Evolutionary conservation across 2,888 invertebrate genomes (phyloP).

Genomic region (Uropetala carovei): DNA sequence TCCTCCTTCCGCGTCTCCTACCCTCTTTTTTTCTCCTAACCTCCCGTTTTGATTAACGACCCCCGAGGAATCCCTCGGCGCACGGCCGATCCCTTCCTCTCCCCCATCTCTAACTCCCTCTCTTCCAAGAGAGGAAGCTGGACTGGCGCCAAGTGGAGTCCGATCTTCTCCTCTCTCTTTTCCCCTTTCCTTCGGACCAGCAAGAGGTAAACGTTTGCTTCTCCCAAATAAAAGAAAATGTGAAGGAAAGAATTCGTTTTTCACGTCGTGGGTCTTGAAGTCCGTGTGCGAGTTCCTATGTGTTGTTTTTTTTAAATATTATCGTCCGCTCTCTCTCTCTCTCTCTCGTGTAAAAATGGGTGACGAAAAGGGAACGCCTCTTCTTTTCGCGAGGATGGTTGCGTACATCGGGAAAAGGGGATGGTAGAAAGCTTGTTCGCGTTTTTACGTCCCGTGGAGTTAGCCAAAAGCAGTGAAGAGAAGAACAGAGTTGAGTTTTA

Average conservation of each 20-base stretch:
- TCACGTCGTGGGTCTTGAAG: background rate
- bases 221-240: background rate
- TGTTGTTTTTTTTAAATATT: background rate
- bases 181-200: background rate
- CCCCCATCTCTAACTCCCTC: background rate
- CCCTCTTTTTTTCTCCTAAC: background rate
- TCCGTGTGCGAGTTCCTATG: background rate
- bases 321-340: background rate
- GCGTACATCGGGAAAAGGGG: too few relatives aligned
- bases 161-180: background rate
- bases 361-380: too few relatives aligned
- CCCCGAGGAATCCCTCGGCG: slow-evolving; percentile 41
- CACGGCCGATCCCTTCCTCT: background rate
- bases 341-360: too few relatives aligned
- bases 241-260: background rate
- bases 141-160: slow-evolving; percentile 52
- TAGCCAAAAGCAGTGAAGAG: too few relatives aligned
- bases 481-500: too few relatives aligned
- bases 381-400: too few relatives aligned
- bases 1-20: background rate
- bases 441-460: too few relatives aligned
- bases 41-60: slow-evolving; percentile 52
- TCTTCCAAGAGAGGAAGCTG: slow-evolving; percentile 15
- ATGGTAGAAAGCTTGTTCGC: too few relatives aligned
- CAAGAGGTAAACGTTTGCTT: slow-evolving; percentile 46